phyloP scores from a whole-genome alignment of 2,888 invertebrate genomes.

The Melinaea menophilus region DNA sequence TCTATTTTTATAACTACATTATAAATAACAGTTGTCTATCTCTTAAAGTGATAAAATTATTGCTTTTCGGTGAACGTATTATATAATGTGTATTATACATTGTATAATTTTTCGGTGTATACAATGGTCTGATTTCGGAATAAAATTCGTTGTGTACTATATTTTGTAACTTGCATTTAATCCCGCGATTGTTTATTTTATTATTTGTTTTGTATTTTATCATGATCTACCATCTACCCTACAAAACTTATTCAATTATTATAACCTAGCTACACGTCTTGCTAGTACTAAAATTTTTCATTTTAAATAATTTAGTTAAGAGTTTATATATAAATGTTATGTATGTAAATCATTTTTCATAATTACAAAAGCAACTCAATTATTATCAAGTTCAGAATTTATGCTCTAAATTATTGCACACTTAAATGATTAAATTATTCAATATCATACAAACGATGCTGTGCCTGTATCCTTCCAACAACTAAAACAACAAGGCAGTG shows the following conservation, averaged over 20 bases:
- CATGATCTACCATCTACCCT: too few species aligned
- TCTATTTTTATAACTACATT: background rate
- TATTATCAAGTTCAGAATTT: too few species aligned
- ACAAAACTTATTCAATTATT: too few species aligned
- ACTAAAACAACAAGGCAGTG: slow-evolving; percentile 88
- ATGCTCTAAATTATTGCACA: too few species aligned
- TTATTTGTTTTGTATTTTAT: background rate
- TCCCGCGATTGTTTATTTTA: background rate
- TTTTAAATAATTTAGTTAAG: too few species aligned
- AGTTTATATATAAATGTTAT: too few species aligned
- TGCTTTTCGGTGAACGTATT: slow-evolving; percentile 18
- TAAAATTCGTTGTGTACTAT: slow-evolving; percentile 13
- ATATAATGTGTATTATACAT: slow-evolving; percentile 2
- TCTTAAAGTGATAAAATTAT: slow-evolving; percentile 20
- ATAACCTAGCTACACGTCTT: too few species aligned
- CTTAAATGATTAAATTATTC: slow-evolving; percentile 19
- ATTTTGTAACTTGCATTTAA: slow-evolving; percentile 3
- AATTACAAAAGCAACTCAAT: too few species aligned
- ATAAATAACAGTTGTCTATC: slow-evolving; percentile 7
- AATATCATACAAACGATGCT: slow-evolving; percentile 76
- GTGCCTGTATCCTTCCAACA: slow-evolving; percentile 83
- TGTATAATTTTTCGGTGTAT: slow-evolving; percentile 2
- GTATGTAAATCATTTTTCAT: too few species aligned
- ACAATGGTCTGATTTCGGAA: slow-evolving; percentile 6
- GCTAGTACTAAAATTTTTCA: too few species aligned